These are phyloP conservation scores for Bombus picipes DNA, from an alignment of 1,140 invertebrate species.

Conservation along the genomic window DNA sequence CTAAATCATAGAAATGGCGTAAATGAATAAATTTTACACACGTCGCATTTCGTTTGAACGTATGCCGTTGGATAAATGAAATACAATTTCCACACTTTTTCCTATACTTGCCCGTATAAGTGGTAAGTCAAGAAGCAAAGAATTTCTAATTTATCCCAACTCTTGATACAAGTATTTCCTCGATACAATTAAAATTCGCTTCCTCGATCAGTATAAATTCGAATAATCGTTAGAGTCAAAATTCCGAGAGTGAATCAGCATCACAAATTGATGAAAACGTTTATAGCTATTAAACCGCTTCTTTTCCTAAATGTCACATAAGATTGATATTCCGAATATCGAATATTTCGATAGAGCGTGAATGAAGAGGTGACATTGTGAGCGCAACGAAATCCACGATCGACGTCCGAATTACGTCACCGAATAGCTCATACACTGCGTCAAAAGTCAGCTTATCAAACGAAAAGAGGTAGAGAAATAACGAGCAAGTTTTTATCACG, in stretches of 20 bases:
- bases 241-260: not conserved
- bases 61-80: not conserved
- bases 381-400: not conserved
- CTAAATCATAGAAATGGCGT: not conserved
- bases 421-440: not conserved
- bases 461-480: conserved; percentile 11
- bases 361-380: conserved; percentile 16
- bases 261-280: not conserved
- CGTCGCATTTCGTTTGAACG: too few species aligned
- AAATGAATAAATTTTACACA: too few species aligned
- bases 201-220: too few species aligned
- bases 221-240: too few species aligned
- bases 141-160: not conserved
- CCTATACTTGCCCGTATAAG: not conserved
- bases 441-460: conserved; percentile 24
- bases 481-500: conserved; percentile 45
- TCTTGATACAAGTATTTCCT: not conserved
- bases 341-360: not conserved
- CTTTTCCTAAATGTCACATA: too few species aligned
- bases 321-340: not conserved
- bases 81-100: not conserved
- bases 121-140: not conserved
- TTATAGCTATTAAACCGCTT: not conserved
- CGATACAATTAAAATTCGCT: too few species aligned
- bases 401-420: not conserved